phyloP scores from a whole-genome alignment of 30 jellyfish, hydroid and myxozoan species.

The Chironex yamaguchii region DNA sequence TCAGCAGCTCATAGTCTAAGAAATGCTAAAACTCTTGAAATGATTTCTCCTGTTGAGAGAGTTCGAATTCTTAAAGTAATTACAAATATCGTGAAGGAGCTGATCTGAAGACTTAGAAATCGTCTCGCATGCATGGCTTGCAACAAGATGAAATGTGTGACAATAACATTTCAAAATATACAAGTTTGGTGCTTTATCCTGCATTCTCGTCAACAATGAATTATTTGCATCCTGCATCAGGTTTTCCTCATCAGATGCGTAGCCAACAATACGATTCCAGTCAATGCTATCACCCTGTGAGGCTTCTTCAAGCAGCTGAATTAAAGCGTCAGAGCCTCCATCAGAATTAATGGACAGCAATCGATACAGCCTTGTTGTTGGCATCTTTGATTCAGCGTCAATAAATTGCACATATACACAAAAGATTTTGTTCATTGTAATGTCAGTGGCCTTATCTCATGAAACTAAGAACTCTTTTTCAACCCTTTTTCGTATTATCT shows the following conservation, averaged over 20 bases:
- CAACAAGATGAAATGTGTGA: slow-evolving; percentile 51
- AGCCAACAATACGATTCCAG: slow-evolving; percentile 27
- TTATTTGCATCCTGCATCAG: slow-evolving; percentile 42
- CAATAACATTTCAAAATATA: slow-evolving; percentile 31
- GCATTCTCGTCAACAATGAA: slow-evolving; percentile 32
- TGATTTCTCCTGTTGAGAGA: slow-evolving; percentile 45
- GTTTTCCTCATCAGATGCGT: slow-evolving; percentile 59
- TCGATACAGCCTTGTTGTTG: slow-evolving; percentile 27
- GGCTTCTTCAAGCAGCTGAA: background rate
- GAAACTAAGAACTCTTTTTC: slow-evolving; percentile 32
- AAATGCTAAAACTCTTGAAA: slow-evolving; percentile 20
- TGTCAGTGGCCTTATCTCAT: slow-evolving; percentile 61
- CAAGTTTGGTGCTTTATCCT: slow-evolving; percentile 3
- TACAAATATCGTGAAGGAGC: slow-evolving; percentile 26
- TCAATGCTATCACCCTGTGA: slow-evolving; percentile 8
- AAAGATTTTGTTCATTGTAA: slow-evolving; percentile 52
- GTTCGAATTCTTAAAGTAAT: slow-evolving; percentile 27
- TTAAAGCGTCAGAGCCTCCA: slow-evolving; percentile 37
- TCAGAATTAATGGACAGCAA: slow-evolving; percentile 34
- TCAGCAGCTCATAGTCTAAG: background rate
- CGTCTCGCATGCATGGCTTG: slow-evolving; percentile 13
- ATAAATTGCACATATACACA: slow-evolving; percentile 48
- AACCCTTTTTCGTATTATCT: slow-evolving; percentile 18
- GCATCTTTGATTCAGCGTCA: slow-evolving; percentile 35
- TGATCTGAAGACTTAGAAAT: slow-evolving; percentile 43